Conservation (phyloP, 2,113 vertebrate species). For the Menidia beryllina region DNA sequence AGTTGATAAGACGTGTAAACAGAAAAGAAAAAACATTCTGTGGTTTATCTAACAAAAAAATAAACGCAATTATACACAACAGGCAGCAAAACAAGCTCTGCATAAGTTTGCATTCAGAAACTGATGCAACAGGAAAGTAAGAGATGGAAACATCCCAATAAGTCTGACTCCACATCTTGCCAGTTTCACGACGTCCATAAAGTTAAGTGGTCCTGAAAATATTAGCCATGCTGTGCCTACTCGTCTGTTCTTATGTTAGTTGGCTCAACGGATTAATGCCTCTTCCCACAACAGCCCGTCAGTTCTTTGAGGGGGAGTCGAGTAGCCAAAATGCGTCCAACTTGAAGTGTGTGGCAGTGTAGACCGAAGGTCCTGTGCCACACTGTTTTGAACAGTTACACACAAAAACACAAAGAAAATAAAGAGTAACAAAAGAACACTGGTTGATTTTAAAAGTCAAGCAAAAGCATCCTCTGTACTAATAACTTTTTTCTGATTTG, state of each 20-base stretch:
- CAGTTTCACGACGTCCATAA: conserved; percentile 44
- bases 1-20: conserved; percentile 43
- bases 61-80: conserved; percentile 30
- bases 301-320: conserved; percentile 28
- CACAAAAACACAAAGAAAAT: too few relatives aligned
- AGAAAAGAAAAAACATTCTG: conserved; percentile 23
- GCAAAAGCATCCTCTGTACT: neutral
- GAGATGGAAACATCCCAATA: conserved; percentile 56
- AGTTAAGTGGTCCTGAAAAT: conserved; percentile 40
- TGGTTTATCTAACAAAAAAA: conserved; percentile 41
- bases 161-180: conserved; percentile 39
- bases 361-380: conserved; percentile 5
- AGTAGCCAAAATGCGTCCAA: conserved; percentile 21
- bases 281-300: conserved; percentile 44
- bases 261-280: conserved; percentile 47
- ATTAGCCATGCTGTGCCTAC: conserved; percentile 31
- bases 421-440: neutral
- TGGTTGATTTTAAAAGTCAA: conserved; percentile 4
- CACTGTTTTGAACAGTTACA: neutral
- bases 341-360: conserved; percentile 6
- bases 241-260: conserved; percentile 42
- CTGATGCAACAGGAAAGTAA: conserved; percentile 73
- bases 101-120: conserved; percentile 42
- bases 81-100: conserved; percentile 31
- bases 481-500: conserved; percentile 28